Base-by-base conservation (phyloP, 2,113 vertebrate species). In the Stegastes partitus region DNA sequence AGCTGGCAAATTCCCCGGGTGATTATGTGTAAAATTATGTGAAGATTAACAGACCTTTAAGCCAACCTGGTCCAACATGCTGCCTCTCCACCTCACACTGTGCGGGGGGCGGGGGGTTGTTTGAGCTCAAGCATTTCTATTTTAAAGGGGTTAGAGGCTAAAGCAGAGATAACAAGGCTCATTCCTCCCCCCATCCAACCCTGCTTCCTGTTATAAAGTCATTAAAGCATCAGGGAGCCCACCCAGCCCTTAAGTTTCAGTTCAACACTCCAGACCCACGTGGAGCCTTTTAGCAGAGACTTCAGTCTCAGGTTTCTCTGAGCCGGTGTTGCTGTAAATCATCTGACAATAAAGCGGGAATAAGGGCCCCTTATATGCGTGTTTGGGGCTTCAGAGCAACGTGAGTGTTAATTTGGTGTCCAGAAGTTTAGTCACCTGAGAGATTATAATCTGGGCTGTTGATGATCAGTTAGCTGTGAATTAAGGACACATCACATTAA, bases 151-250 rank as follows among this genome's bases (percentile, higher is more conserved):
- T 79, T 65, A 75, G 69, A 77, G 82, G 79, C 64, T 73, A 55
- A 77, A 64, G 68, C 53, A 56, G 58, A 83, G 74, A 75, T 73
- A 87, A 83, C 69, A 85, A 69, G 77, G 63, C 78, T 62, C 75
- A 53, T 68, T 84, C 74, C 71, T 71, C 59, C 70, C 51, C 55
- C 54, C 68, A 50, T 77, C 51, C 68, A 82, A 65, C 55, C 55
- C 73, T 68, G 77, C 86, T 92, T 89, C 89, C 91, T 90, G 86
- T 87, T 79, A 87, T 87, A 87, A 87, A 89, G 87, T 68, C 77
- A 81, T 84, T 83, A 79, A 88, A 90, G 83, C 73, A 23, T 87
- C 71, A 81, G 74, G 74, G 81, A 79, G 79, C 75, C 81, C 81
- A 86, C 71, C 81, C 78, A 84, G 37, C 26, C 45, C 47, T 0